Percentiles rank a stretch among this genome's conserved stretches.
Evolutionary conservation across 2,113 vertebrate species (phyloP).

Genomic region (Circaetus cinerascens): DNA sequence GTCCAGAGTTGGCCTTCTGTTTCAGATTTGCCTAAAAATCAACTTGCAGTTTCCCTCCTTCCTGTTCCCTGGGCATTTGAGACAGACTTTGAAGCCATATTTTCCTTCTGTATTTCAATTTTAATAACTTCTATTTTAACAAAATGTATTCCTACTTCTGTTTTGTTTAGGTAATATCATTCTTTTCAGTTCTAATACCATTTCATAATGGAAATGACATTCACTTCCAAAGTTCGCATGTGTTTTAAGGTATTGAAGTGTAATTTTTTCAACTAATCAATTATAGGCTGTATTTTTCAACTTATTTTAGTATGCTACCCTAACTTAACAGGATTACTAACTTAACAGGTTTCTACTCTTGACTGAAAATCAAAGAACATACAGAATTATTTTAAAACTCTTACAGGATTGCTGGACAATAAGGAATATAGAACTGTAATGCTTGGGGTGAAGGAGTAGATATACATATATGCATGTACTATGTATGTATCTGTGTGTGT

Average conservation of each 20-base stretch:
- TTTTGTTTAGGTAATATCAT: background rate
- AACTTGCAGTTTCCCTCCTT: background rate
- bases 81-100: background rate
- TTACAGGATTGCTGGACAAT: background rate
- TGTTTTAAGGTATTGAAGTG: background rate
- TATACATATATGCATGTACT: background rate
- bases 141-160: background rate
- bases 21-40: background rate
- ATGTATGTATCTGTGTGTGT: background rate
- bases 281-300: background rate
- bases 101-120: background rate
- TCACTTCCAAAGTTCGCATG: background rate
- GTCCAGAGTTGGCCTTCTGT: background rate
- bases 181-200: background rate
- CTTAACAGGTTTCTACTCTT: background rate
- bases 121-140: background rate
- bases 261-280: background rate
- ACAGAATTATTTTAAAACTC: background rate
- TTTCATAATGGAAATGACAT: background rate
- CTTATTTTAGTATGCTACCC: background rate
- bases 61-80: background rate
- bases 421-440: background rate
- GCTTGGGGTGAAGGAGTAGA: background rate
- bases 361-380: background rate
- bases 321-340: background rate